Evolutionary conservation across 2,113 vertebrate genomes (phyloP), one percentile per base, ranked within the genome.

Genomic region (Rhynchomys soricoides): DNA sequence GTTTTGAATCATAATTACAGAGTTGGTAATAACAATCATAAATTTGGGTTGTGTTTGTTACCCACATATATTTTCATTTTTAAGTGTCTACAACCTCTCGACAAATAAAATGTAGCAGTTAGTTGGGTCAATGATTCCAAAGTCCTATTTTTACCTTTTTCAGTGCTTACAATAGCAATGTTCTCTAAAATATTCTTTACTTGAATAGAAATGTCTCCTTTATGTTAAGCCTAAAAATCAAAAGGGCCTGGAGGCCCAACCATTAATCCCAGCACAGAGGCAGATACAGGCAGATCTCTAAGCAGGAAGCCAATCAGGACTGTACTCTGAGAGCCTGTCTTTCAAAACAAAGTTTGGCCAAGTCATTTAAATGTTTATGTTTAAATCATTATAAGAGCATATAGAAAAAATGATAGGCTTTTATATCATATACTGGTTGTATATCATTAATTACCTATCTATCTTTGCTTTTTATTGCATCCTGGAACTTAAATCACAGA

Each of bases 321-420:
- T 83, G 43, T 43, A 62, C 57, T 40, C 6, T 29, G 40, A 64
- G 29, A 62, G 15, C 26, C 57, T 31, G 40, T 64, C 57, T 34
- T 43, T 21, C 29, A 86, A 62, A 64, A 17, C 26, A 64, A 66
- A 9, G 26, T n/a, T 81, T 88, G 86, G 34, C 74, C 45, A 90
- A 75, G 90, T 88, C 26, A 73, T 88, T 93, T 86, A 95, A 96
- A 90, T 82, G 34, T 83, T 96, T 95, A 70, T 62, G 5, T 43
- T 81, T 81, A 81, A 92, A 66, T 34, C 57, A 66, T 66, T 45
- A 74, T 21, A 68, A 21, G 1, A 90, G 13, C 29, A 93, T 85
- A 92, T 40, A 85, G 29, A 64, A 82, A 93, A 81, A 90, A 0
- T 57, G 29, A 85, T 86, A 13, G 7, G 8, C 3, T 86, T 91